phyloP scores from a whole-genome alignment of 2,113 vertebrate species.

The Plecotus auritus region DNA sequence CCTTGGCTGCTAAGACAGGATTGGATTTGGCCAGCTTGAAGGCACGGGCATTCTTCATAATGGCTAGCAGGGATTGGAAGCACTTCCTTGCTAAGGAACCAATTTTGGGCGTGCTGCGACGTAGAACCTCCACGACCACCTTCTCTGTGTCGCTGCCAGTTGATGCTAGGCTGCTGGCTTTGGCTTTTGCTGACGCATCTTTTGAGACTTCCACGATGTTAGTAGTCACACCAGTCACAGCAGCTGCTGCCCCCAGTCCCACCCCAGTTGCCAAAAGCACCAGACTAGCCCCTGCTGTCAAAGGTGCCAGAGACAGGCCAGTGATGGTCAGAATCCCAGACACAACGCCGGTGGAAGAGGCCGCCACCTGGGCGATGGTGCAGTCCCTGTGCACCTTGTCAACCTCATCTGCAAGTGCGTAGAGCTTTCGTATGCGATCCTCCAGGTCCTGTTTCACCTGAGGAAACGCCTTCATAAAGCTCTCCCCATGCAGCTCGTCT shows the following conservation, averaged over 20 bases:
- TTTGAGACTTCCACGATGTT: accelerated
- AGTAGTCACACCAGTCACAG: background rate
- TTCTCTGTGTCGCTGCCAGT: accelerated
- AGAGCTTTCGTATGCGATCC: background rate
- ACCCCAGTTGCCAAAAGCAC: background rate
- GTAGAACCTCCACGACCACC: accelerated
- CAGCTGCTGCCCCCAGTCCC: background rate
- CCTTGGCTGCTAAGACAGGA: accelerated
- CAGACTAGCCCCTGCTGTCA: slow-evolving; percentile 44
- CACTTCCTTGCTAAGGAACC: accelerated
- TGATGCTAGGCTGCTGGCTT: background rate
- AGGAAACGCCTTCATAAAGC: background rate
- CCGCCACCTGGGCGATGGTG: background rate
- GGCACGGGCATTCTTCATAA: accelerated
- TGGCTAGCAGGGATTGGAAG: accelerated
- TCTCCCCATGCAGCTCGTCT: background rate
- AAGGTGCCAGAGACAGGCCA: slow-evolving; percentile 4
- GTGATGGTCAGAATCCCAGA: slow-evolving; percentile 8
- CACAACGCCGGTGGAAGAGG: accelerated
- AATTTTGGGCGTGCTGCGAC: accelerated
- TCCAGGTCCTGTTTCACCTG: background rate
- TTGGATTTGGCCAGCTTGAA: background rate
- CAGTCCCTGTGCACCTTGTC: background rate
- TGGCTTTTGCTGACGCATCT: accelerated
- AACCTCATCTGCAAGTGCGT: background rate